Percentiles rank a stretch among this genome's conserved stretches.
These are phyloP conservation scores for Phaethon lepturus DNA, from an alignment of 2,113 vertebrate genomes.

Conservation along the genomic window DNA sequence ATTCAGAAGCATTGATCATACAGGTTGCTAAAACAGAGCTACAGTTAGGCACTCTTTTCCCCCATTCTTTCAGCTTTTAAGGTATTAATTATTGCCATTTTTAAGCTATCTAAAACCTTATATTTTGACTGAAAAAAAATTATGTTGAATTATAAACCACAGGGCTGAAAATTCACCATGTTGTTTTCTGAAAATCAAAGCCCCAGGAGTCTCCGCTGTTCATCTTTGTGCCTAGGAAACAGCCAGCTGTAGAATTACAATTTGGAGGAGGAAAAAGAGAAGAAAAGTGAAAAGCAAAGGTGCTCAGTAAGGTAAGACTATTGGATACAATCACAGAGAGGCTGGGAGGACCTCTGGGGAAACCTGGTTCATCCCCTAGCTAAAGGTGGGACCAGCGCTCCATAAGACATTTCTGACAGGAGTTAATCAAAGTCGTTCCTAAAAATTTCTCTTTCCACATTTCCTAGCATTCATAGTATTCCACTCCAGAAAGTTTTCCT, in stretches of 20 bases:
- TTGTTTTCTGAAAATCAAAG: background rate
- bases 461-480: background rate
- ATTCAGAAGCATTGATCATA: background rate
- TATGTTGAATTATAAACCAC: background rate
- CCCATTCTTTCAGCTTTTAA: background rate
- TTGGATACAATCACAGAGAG: background rate
- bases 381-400: background rate
- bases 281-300: background rate
- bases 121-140: background rate
- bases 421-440: background rate
- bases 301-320: background rate
- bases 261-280: background rate
- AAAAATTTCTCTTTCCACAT: background rate
- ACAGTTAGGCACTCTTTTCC: background rate
- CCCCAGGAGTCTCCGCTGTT: background rate
- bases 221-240: background rate
- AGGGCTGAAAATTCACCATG: background rate
- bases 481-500: background rate
- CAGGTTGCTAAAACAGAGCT: background rate
- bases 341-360: background rate
- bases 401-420: background rate
- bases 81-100: background rate
- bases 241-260: background rate
- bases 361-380: background rate
- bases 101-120: background rate